Base-by-base conservation (phyloP, 2,113 vertebrate genomes). In the Oryctolagus cuniculus region DNA sequence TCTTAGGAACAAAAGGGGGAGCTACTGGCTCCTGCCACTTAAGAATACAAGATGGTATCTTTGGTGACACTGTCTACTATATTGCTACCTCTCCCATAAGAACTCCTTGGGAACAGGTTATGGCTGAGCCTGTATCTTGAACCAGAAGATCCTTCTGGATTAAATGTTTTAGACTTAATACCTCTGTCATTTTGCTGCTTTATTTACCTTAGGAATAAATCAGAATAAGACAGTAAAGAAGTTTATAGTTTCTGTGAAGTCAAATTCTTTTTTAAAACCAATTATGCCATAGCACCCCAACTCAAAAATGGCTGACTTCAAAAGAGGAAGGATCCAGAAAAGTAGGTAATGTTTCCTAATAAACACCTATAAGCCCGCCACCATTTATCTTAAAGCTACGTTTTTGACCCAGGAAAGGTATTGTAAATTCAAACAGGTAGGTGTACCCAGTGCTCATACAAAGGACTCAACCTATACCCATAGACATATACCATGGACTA, bases 261-360 rank as follows among this genome's bases (percentile, higher is more conserved):
- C 25, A 73, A 55, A 51, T 25, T 83, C 11, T 80, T 93, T 88
- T 89, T 95, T 94, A 89, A 91, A 93, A 67, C 24, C 78, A 86
- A 61, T 90, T 64, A 88, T 36, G 34, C 61, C 49, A 93, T 17
- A 58, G 55, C 55, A 85, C 10, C 21, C 63, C 8, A 93, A 77
- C 8, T 22, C 84, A 34, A 91, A 89, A 91, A 89, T 53, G 27
- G 51, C 9, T 44, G 16, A 85, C 83, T 96, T 80, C 51, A 73
- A 93, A 64, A 78, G 31, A 90, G 53, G 89, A 31, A 61, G 25
- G 19, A 24, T 11, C 61, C 63, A 96, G 49, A 92, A 73, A 95
- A 73, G 64, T 6, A 73, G 3, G 10, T 74, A 90, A 29, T 72
- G 22, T 84, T 72, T 86, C 24, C 67, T 80, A 94, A 87, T 64